phyloP scores from a whole-genome alignment of 2,888 invertebrate species.

The Andrena dorsata region DNA sequence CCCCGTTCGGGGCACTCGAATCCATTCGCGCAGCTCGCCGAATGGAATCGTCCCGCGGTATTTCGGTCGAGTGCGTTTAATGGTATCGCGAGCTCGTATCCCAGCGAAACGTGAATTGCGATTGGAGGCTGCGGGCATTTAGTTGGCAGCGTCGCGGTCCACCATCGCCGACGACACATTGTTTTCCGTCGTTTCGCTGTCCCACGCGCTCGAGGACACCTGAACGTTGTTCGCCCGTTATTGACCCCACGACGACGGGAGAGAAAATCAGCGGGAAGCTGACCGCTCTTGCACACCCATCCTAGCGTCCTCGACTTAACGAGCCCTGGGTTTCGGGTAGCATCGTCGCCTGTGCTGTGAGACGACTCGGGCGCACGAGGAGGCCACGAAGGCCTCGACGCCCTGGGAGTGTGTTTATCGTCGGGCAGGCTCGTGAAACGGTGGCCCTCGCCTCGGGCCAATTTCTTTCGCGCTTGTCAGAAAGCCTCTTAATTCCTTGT shows the following conservation, averaged over 20 bases:
- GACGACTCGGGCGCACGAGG: not conserved
- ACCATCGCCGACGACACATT: conserved; percentile 11
- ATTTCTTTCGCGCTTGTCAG: too few relatives aligned
- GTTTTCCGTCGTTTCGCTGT: conserved; percentile 4
- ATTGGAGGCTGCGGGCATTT: conserved; percentile 3
- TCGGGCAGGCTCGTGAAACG: too few relatives aligned
- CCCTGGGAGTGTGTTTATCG: too few relatives aligned
- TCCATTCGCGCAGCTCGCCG: conserved; percentile 8
- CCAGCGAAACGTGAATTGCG: conserved; percentile 33
- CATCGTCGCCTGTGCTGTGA: not conserved
- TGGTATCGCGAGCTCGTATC: conserved; percentile 6
- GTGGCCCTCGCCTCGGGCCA: too few relatives aligned
- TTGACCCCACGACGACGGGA: conserved; percentile 61
- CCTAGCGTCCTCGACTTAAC: not conserved
- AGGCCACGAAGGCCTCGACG: not conserved
- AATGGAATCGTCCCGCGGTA: conserved; percentile 23
- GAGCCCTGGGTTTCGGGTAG: not conserved
- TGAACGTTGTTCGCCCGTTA: conserved; percentile 54
- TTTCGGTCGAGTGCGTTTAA: conserved; percentile 25
- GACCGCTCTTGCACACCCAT: conserved; percentile 5
- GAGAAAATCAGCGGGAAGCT: conserved; percentile 54
- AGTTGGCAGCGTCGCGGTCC: conserved; percentile 20
- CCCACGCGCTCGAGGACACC: conserved; percentile 18
- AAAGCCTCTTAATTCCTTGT: not conserved
- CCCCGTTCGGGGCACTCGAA: too few relatives aligned